Percentiles rank a stretch among this genome's conserved stretches.
Conservation (phyloP, 2,113 vertebrate genomes). For the Plotosus lineatus region DNA sequence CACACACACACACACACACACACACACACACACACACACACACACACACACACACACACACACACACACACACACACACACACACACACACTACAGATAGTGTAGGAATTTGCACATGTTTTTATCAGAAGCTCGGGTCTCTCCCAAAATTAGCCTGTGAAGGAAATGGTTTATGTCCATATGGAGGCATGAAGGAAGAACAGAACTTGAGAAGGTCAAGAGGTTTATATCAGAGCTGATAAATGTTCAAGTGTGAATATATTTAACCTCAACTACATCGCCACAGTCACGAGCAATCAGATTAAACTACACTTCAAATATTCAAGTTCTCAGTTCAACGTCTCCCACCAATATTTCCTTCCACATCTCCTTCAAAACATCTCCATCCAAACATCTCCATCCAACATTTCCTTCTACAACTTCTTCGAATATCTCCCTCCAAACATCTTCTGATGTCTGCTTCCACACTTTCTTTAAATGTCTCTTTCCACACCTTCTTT, state of each 20-base stretch:
- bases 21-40: neutral
- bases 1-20: neutral
- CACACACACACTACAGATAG: slow-evolving; percentile 61
- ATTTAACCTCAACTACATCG: slow-evolving; percentile 43
- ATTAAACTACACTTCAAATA: neutral
- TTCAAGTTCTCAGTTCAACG: no score
- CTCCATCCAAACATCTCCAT: no score
- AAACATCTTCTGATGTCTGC: no score
- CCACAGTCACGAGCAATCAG: neutral
- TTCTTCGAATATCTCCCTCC: no score
- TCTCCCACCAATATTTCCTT: no score
- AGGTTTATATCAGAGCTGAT: slow-evolving; percentile 62
- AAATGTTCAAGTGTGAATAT: slow-evolving; percentile 49
- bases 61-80: slow-evolving; percentile 10
- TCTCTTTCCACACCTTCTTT: no score
- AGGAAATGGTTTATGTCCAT: slow-evolving; percentile 58
- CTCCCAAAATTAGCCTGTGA: slow-evolving; percentile 71
- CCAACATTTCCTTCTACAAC: no score
- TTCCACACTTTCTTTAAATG: no score
- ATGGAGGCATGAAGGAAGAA: slow-evolving; percentile 64
- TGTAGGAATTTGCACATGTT: slow-evolving; percentile 65
- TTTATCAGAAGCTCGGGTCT: slow-evolving; percentile 69
- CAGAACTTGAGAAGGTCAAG: slow-evolving; percentile 56
- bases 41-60: slow-evolving; percentile 9
- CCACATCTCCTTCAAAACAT: no score